These are phyloP conservation scores for Macrotrachela quadricornifera DNA, from an alignment of 1,140 invertebrate species.

Conservation along the genomic window DNA sequence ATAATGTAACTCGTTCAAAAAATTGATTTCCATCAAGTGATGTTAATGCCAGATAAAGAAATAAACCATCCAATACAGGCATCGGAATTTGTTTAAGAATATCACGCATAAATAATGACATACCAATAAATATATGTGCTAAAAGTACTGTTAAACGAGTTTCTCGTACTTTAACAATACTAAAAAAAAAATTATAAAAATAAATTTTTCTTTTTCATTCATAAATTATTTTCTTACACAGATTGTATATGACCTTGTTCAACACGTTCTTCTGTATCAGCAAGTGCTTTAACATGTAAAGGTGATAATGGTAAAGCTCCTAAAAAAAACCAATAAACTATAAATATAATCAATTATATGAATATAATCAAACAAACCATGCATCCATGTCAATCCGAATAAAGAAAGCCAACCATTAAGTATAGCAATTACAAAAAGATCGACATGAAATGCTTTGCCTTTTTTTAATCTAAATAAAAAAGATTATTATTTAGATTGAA, in stretches of 20 bases:
- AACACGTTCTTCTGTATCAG: constrained; percentile 43
- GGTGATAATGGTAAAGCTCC: constrained; percentile 41
- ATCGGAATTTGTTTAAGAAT: constrained; percentile 41
- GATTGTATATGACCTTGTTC: constrained; percentile 44
- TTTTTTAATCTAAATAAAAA: constrained; percentile 36
- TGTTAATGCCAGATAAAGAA: constrained; percentile 44
- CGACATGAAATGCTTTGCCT: constrained; percentile 42
- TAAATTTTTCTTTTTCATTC: neutral
- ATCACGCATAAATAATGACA: constrained; percentile 40
- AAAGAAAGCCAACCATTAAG: constrained; percentile 40
- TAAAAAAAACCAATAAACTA: too few relatives aligned
- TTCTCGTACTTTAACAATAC: constrained; percentile 42
- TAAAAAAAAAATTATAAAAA: constrained; percentile 17
- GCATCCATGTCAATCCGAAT: constrained; percentile 42
- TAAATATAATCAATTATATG: too few relatives aligned
- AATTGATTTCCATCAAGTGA: constrained; percentile 43
- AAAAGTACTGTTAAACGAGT: constrained; percentile 40
- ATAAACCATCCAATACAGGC: constrained; percentile 44
- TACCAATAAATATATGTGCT: constrained; percentile 41
- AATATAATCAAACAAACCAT: constrained; percentile 11
- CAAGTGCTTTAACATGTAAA: constrained; percentile 40
- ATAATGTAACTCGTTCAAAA: constrained; percentile 41
- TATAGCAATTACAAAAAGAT: constrained; percentile 40
- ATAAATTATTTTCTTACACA: constrained; percentile 27
- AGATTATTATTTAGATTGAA: neutral